Evolutionary conservation across 2,113 vertebrate species (phyloP).

Genomic region (Dasyprocta punctata): DNA sequence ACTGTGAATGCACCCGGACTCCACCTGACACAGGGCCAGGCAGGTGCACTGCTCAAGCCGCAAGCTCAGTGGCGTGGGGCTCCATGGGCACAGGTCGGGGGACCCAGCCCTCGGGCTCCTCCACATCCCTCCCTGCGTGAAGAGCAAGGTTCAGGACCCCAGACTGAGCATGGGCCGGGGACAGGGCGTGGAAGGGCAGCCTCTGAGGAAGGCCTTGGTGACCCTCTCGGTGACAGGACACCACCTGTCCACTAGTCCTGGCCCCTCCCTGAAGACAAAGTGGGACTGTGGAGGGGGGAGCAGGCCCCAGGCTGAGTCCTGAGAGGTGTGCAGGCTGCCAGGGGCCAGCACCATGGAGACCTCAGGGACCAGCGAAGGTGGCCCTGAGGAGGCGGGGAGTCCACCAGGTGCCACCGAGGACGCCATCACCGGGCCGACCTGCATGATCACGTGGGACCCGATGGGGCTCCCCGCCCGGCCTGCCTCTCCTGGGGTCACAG

Average conservation of each 20-base stretch:
- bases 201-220: background rate
- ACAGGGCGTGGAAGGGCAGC: background rate
- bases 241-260: background rate
- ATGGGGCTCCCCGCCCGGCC: background rate
- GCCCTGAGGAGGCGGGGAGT: background rate
- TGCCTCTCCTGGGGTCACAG: background rate
- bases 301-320: background rate
- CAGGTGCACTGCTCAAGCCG: background rate
- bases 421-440: background rate
- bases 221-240: background rate
- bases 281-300: background rate
- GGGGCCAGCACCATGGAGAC: background rate
- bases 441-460: background rate
- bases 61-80: background rate
- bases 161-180: background rate
- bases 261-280: background rate
- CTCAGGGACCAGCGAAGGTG: background rate
- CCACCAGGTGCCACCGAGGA: background rate
- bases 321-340: background rate
- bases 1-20: constrained; percentile 38
- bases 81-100: background rate
- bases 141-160: background rate
- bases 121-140: background rate
- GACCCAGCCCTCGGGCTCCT: background rate
- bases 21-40: constrained; percentile 31